A percentile compares a stretch with the other conserved stretches of the same genome.
phyloP scores from a whole-genome alignment of 2,888 invertebrate genomes.

The Andrena camellia region DNA sequence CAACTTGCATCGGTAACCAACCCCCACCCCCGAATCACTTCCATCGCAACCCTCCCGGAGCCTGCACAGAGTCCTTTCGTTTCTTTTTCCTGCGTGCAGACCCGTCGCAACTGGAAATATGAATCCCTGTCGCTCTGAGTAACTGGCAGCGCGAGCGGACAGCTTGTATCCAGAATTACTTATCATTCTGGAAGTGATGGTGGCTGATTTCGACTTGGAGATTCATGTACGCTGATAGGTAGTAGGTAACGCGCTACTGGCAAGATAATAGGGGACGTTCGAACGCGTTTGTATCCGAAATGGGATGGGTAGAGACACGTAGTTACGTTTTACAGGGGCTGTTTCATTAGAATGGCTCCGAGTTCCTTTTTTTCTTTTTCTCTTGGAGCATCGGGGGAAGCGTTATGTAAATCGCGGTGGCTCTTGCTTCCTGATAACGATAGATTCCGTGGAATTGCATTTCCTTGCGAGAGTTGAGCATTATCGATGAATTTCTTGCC shows the following conservation, averaged over 20 bases:
- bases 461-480: neutral
- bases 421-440: slow-evolving; percentile 21
- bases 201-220: slow-evolving; percentile 8
- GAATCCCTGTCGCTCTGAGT: slow-evolving; percentile 54
- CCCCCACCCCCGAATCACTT: neutral
- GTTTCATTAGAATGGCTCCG: neutral
- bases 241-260: neutral
- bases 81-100: neutral
- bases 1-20: slow-evolving; percentile 69
- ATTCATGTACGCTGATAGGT: slow-evolving; percentile 1
- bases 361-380: neutral
- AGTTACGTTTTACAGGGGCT: slow-evolving; percentile 2
- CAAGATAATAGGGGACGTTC: neutral
- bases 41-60: neutral
- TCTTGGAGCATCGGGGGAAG: neutral
- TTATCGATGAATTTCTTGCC: slow-evolving; percentile 20
- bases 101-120: slow-evolving; percentile 11
- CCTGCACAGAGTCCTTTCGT: slow-evolving; percentile 15
- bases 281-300: slow-evolving; percentile 2
- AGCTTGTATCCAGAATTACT: slow-evolving; percentile 52
- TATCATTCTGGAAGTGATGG: slow-evolving; percentile 29
- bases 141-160: slow-evolving; percentile 61
- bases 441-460: slow-evolving; percentile 11
- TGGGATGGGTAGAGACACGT: slow-evolving; percentile 7
- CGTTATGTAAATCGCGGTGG: slow-evolving; percentile 28